Conservation (phyloP, 2,797 vertebrate species). For the Enteromius mattozi region DNA sequence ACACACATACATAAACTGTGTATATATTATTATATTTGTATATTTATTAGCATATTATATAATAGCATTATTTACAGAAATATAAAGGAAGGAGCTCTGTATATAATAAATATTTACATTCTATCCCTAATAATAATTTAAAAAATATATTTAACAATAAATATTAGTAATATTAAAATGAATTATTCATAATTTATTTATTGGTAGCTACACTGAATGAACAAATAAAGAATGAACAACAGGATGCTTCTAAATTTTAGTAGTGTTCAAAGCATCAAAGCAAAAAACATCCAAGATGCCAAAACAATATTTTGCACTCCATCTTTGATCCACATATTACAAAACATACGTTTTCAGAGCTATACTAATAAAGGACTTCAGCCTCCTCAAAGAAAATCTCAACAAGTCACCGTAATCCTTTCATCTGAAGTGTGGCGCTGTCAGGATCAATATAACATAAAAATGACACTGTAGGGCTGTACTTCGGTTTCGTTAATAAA, state of each 20-base stretch:
- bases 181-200: not conserved
- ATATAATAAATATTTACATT: not conserved
- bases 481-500: not conserved
- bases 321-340: not conserved
- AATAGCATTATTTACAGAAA: not conserved
- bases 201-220: not conserved
- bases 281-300: not conserved
- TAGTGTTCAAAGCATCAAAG: no score
- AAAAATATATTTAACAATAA: not conserved
- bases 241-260: not conserved
- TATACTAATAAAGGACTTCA: not conserved
- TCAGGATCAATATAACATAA: not conserved
- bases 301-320: not conserved
- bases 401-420: not conserved
- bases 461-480: not conserved
- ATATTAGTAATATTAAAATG: not conserved
- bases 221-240: not conserved
- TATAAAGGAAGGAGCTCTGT: not conserved
- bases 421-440: not conserved
- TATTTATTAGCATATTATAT: no score
- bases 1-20: no score
- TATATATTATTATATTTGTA: no score
- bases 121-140: not conserved
- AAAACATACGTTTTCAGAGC: not conserved
- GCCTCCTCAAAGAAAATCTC: constrained; percentile 4